These are phyloP conservation scores for Yponomeuta malinellus DNA, from an alignment of 2,888 invertebrate species.

Conservation along the genomic window DNA sequence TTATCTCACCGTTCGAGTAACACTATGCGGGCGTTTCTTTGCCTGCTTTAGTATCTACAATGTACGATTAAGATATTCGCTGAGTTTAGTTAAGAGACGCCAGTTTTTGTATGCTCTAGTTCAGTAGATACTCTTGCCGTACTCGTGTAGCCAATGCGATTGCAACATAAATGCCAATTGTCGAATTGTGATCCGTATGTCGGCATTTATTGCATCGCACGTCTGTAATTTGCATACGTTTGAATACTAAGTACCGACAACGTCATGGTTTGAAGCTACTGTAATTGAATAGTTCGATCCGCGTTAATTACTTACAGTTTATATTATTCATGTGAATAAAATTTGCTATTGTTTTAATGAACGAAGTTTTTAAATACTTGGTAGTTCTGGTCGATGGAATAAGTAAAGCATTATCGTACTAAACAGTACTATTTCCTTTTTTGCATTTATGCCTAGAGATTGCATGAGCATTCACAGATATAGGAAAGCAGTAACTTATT, in stretches of 20 bases:
- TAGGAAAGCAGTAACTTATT: constrained; percentile 41
- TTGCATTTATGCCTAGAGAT: neutral
- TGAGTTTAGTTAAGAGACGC: neutral
- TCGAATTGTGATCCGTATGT: constrained; percentile 72
- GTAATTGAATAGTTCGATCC: constrained; percentile 72
- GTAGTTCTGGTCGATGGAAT: neutral
- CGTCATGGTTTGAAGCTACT: constrained; percentile 66
- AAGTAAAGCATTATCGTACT: neutral
- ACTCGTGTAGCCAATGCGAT: constrained; percentile 24
- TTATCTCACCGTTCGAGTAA: constrained; percentile 1
- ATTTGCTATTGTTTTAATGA: neutral
- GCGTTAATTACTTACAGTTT: constrained; percentile 54
- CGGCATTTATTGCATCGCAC: constrained; percentile 75
- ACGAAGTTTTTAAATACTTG: neutral
- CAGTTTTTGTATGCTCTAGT: no score
- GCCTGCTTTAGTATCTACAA: neutral
- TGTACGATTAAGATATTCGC: neutral
- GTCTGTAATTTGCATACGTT: constrained; percentile 74
- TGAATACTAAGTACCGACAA: constrained; percentile 68
- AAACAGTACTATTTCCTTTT: neutral
- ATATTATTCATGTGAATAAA: constrained; percentile 23
- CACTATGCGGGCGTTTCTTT: constrained; percentile 8
- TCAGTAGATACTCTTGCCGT: neutral
- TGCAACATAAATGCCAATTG: constrained; percentile 69
- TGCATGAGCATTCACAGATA: neutral